Percentiles rank a stretch among this genome's conserved stretches.
Conservation (phyloP, 2,888 invertebrate genomes). For the Spatulosminthurus flaviceps region DNA sequence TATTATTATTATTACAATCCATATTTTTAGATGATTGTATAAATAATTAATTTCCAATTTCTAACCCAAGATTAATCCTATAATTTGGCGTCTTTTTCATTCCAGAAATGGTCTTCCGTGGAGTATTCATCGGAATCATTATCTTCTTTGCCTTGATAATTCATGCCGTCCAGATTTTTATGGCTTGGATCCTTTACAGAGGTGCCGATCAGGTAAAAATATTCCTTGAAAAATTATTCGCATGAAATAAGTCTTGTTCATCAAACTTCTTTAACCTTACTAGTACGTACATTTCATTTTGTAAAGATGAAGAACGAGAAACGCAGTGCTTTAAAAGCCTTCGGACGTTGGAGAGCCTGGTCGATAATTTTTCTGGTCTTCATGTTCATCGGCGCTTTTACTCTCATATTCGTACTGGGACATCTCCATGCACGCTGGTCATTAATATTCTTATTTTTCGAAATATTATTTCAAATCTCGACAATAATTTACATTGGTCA, state of each 20-base stretch:
- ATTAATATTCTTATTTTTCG: neutral
- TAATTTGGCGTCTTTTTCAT: neutral
- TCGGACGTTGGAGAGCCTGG: slow-evolving; percentile 22
- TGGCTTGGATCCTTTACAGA: neutral
- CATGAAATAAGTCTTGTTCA: too few species aligned
- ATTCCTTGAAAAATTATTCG: neutral
- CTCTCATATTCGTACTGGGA: neutral
- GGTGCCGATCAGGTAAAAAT: neutral
- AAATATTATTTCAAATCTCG: neutral
- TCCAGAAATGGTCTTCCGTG: neutral
- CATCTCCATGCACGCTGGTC: neutral
- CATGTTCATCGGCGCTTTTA: neutral
- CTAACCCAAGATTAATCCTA: too few species aligned
- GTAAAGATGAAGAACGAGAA: slow-evolving; percentile 11
- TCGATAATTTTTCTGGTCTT: slow-evolving; percentile 3
- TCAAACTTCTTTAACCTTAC: neutral
- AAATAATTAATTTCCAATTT: too few species aligned
- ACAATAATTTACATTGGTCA: slow-evolving; percentile 5
- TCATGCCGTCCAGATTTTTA: neutral
- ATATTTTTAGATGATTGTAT: too few species aligned
- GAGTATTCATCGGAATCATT: slow-evolving; percentile 13
- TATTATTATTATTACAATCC: too few species aligned
- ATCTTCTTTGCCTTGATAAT: slow-evolving; percentile 2
- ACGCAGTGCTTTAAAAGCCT: neutral
- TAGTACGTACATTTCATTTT: neutral